A percentile compares a stretch with the other conserved stretches of the same genome.
Evolutionary conservation across 2,888 invertebrate genomes (phyloP).

Genomic region (Pollenia amentaria): DNA sequence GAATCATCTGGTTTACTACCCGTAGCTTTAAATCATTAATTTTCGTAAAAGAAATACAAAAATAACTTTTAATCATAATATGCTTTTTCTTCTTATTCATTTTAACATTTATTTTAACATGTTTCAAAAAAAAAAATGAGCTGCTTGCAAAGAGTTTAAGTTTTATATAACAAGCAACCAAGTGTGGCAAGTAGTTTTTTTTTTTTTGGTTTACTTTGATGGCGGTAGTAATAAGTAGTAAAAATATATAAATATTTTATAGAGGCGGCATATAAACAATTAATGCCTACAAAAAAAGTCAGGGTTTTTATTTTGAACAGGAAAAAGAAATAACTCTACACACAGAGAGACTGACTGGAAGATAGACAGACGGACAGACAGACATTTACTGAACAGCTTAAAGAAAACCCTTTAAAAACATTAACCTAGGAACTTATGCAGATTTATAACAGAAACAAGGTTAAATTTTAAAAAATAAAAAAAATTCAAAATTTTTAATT

Average conservation of each 20-base stretch:
- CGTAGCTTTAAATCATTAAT: constrained; percentile 70
- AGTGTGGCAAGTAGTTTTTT: constrained; percentile 64
- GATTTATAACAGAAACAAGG: constrained; percentile 44
- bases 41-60: constrained; percentile 51
- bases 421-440: constrained; percentile 52
- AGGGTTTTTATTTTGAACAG: constrained; percentile 4
- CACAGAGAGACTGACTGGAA: background rate
- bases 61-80: constrained; percentile 60
- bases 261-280: constrained; percentile 37
- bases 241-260: constrained; percentile 28
- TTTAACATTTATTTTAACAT: constrained; percentile 9
- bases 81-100: background rate
- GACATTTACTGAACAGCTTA: background rate
- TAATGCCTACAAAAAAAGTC: constrained; percentile 30
- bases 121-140: background rate
- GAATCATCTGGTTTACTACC: constrained; percentile 69
- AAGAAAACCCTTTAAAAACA: constrained; percentile 15
- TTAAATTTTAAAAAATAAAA: constrained; percentile 38
- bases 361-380: background rate
- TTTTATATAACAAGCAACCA: constrained; percentile 53
- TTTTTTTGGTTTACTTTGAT: background rate
- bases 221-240: constrained; percentile 45
- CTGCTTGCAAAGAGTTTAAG: constrained; percentile 5
- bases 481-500: constrained; percentile 45
- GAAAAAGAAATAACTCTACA: background rate